These are phyloP conservation scores for Conus betulinus DNA, from an alignment of 1,140 invertebrate species.

Conservation along the genomic window DNA sequence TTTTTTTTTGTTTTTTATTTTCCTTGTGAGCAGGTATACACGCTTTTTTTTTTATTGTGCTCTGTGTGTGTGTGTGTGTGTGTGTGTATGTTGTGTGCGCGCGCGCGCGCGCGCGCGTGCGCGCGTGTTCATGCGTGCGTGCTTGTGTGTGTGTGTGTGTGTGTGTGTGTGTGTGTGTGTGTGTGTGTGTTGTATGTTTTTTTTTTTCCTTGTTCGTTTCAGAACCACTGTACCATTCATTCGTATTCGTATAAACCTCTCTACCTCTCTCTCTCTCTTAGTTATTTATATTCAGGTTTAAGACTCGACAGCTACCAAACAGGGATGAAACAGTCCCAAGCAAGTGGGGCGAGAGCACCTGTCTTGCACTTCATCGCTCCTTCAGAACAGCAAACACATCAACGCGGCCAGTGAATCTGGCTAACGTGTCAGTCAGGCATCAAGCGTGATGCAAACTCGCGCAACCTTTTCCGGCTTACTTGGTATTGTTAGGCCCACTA, in stretches of 20 bases:
- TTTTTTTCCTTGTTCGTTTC: neutral
- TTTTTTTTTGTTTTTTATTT: too few relatives aligned
- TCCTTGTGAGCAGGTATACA: too few relatives aligned
- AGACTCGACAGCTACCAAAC: neutral
- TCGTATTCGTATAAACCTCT: neutral
- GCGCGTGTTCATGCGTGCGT: neutral
- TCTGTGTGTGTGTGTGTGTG: too few relatives aligned
- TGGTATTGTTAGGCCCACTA: too few relatives aligned
- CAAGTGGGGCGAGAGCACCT: neutral
- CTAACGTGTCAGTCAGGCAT: too few relatives aligned
- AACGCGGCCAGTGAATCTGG: neutral
- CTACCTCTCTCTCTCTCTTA: too few relatives aligned
- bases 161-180: neutral
- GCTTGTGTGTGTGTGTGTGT: neutral
- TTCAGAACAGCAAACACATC: neutral
- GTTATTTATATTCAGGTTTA: too few relatives aligned
- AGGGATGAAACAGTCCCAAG: neutral
- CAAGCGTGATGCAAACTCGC: too few relatives aligned
- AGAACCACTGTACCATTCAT: neutral
- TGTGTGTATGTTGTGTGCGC: neutral
- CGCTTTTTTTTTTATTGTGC: too few relatives aligned
- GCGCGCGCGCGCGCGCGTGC: conserved; percentile 12
- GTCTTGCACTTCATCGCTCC: neutral
- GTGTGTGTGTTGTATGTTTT: neutral
- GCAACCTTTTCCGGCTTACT: too few relatives aligned